phyloP scores from a whole-genome alignment of 1,140 invertebrate genomes.

The Neoseiulus cucumeris region DNA sequence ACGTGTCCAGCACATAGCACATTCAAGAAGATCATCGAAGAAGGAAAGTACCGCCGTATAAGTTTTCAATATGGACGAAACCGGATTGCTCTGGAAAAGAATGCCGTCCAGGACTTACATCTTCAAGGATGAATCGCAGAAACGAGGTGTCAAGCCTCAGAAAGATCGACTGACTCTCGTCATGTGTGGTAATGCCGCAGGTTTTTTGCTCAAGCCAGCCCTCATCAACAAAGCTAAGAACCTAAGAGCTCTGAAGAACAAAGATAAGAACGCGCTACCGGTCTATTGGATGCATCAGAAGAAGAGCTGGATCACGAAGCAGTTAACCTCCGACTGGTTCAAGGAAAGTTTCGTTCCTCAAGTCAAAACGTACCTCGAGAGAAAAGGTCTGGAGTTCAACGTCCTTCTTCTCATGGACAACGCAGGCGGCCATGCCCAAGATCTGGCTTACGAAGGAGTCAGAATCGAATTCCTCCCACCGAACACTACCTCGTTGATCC shows the following conservation, averaged over 20 bases:
- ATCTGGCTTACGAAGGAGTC: constrained; percentile 9
- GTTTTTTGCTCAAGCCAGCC: neutral
- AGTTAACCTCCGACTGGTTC: constrained; percentile 10
- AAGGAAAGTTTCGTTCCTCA: constrained; percentile 13
- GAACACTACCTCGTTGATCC: constrained; percentile 18
- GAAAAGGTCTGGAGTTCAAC: constrained; percentile 16
- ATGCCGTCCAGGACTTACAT: constrained; percentile 18
- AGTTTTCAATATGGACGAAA: constrained; percentile 21
- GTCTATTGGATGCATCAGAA: constrained; percentile 12
- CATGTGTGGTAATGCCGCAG: constrained; percentile 17
- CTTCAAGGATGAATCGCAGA: constrained; percentile 14
- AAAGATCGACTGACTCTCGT: constrained; percentile 20
- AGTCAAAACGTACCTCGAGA: constrained; percentile 13
- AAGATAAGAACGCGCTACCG: constrained; percentile 9
- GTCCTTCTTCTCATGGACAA: constrained; percentile 17
- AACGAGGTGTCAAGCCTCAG: constrained; percentile 16
- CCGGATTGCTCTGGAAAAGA: constrained; percentile 20
- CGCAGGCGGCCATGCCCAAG: constrained; percentile 13
- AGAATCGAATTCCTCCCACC: constrained; percentile 17
- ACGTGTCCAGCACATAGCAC: constrained; percentile 9
- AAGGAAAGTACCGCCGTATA: constrained; percentile 15
- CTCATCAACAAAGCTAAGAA: neutral
- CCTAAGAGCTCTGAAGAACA: neutral
- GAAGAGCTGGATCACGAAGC: constrained; percentile 13
- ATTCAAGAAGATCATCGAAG: constrained; percentile 12